These are phyloP conservation scores for Morpho achilles DNA, from an alignment of 2,888 invertebrate species.

Conservation along the genomic window DNA sequence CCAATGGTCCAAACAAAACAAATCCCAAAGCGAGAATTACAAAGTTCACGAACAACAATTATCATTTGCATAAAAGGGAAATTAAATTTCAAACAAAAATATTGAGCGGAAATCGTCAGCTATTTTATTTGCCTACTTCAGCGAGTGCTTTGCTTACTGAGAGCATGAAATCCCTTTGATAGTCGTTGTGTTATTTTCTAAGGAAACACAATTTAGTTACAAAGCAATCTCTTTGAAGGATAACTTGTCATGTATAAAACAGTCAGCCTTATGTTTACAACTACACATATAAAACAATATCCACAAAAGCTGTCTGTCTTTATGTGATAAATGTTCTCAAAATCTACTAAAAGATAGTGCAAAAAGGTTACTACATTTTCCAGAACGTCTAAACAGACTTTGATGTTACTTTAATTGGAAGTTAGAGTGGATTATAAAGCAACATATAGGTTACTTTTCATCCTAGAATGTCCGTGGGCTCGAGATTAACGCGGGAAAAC, in stretches of 20 bases:
- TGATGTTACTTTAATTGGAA: too few species aligned
- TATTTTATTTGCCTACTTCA: constrained; percentile 9
- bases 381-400: too few species aligned
- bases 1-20: constrained; percentile 1
- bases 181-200: constrained; percentile 4
- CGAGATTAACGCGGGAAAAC: too few species aligned
- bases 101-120: neutral
- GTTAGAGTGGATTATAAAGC: too few species aligned
- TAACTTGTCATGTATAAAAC: neutral
- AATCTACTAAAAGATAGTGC: too few species aligned
- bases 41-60: constrained; percentile 3
- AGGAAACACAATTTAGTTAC: constrained; percentile 5
- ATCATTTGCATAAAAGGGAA: constrained; percentile 8
- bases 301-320: neutral
- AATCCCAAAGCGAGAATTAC: neutral
- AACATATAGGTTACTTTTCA: too few species aligned
- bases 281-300: neutral
- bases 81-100: constrained; percentile 13
- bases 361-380: too few species aligned
- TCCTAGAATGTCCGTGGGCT: too few species aligned
- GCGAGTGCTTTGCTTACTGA: neutral
- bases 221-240: constrained; percentile 3
- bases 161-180: constrained; percentile 2
- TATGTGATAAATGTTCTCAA: too few species aligned
- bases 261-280: neutral